Base-by-base conservation (phyloP, 1,140 invertebrate species). In the Metaphire vulgaris region DNA sequence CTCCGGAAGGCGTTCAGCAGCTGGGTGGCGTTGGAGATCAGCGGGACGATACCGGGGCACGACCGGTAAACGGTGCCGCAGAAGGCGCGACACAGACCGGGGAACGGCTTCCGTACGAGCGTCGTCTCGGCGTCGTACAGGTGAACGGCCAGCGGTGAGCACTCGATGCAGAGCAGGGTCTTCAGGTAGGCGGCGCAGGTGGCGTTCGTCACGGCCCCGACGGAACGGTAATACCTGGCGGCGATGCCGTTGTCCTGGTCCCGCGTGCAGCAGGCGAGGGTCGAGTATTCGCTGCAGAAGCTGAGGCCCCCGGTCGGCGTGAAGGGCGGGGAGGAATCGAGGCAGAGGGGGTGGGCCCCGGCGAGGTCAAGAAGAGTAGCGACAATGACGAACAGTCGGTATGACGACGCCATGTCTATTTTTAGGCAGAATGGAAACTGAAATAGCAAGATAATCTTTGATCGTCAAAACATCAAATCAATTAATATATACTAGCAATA, bases 291-390 rank as follows among this genome's bases (percentile, higher is more conserved):
- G 15, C 79, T 1, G 77, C 85, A 86, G 67, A 85, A 83, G 12
- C 70, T 64, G 6, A 83, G 72, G 0, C 66, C 65, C 1, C 16
- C 73, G n/a, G 74, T 64, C 0, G 81, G 33, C 33, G 80, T 31
- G 72, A 85, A 86, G 6, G 85, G 85, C 1, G 85, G 81, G 69
- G 78, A 72, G 33, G 79, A 83, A 70, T 86, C 85, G 29, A 85
- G 72, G 77, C 85, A 86, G 76, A 84, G 83, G 1, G 85, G 85
- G 74, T 85, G 83, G 1, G 79, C 74, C 12, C 21, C 41, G 21
- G 6, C 6, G 41, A 56, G 6, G 6, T 21, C 41, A 21, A 56
- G 41, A 21, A 56, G n/a, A n/a, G n/a, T n/a, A n/a, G n/a, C n/a
- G n/a, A n/a, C n/a, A n/a, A n/a, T n/a, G n/a, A n/a, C n/a, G n/a